These are phyloP conservation scores for Amphiprion clarkii DNA, from an alignment of 2,797 vertebrate species.

Conservation along the genomic window DNA sequence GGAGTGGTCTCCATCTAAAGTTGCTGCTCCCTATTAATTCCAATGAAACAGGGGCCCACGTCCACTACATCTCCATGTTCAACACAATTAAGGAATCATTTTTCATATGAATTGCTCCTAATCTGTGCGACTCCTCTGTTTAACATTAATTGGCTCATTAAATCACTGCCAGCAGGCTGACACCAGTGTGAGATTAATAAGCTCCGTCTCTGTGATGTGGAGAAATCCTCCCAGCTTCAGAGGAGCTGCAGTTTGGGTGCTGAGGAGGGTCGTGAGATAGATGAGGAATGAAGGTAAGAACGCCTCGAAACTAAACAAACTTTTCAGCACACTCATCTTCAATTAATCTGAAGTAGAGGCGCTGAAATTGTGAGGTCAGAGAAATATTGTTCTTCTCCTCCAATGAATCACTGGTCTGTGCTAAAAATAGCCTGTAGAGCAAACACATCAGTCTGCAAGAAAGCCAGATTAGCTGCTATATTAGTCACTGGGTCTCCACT, in stretches of 20 bases:
- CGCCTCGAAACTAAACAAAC: slow-evolving; percentile 30
- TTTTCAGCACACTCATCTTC: slow-evolving; percentile 17
- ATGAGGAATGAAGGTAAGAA: slow-evolving; percentile 37
- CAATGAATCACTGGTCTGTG: slow-evolving; percentile 24
- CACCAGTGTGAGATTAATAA: slow-evolving; percentile 63
- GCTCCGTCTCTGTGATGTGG: slow-evolving; percentile 23
- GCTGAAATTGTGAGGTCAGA: slow-evolving; percentile 32
- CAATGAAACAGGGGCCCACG: not conserved
- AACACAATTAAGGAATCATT: slow-evolving; percentile 56
- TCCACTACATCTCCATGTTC: slow-evolving; percentile 34
- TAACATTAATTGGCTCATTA: slow-evolving; percentile 73
- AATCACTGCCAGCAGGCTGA: slow-evolving; percentile 59
- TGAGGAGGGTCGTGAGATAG: not conserved
- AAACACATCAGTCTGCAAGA: slow-evolving; percentile 39
- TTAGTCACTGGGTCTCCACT: slow-evolving; percentile 58
- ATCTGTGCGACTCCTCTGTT: slow-evolving; percentile 56
- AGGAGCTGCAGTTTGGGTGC: not conserved
- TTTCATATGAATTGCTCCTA: slow-evolving; percentile 62
- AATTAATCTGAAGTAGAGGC: slow-evolving; percentile 36
- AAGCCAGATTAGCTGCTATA: slow-evolving; percentile 61
- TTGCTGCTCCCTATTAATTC: slow-evolving; percentile 7
- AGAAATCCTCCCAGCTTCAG: slow-evolving; percentile 31
- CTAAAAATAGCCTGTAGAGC: slow-evolving; percentile 54
- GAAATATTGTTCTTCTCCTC: slow-evolving; percentile 37
- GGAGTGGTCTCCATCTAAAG: slow-evolving; percentile 6